Evolutionary conservation across 2,888 invertebrate genomes (phyloP), one percentile per base, ranked within the genome.

Genomic region (Cantharis flavilabris): DNA sequence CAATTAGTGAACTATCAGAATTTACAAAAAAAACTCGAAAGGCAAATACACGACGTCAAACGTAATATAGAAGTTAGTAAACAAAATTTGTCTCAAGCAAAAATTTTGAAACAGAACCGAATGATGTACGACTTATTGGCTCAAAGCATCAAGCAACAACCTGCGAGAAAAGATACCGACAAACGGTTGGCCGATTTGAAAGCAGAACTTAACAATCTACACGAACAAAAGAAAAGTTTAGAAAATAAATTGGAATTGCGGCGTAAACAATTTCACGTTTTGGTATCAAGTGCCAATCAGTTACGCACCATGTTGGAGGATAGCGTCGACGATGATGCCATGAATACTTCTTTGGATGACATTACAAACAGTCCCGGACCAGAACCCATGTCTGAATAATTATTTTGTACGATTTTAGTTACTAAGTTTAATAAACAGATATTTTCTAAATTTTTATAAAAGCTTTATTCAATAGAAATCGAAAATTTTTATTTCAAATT

Each of bases 121-220:
- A 94, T 95, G 89, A 97, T 98, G 87, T 98, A 98, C 89, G 97
- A 98, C 89, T 94, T 97, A 11, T 86, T 98, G 63, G 98, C 98
- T 0, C 96, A 96, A 87, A 93, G 97, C 0, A 98, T 98, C 79
- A 94, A 94, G 82, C 93, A 95, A 84, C 97, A 98, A 86, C 97
- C 98, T 0, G 97, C 97, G 85, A 91, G 98, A 82, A 94, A 94
- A 84, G 94, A 95, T 80, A 96, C 95, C 0, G 92, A 94, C 81
- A 90, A 92, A 62, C 91, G 92, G 80, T 89, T 97, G 1, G 91
- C 92, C 69, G 91, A 91, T 13, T 89, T 97, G 13, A 93, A 94
- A 85, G 92, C 93, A 16, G 96, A 97, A 85, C 89, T 97, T 20
- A 90, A 91, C 18, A 91, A 90, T 76, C 89, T 97, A 72, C 91